Base-by-base conservation (phyloP, 2,888 invertebrate genomes). In the Nemotelus pantherinus region DNA sequence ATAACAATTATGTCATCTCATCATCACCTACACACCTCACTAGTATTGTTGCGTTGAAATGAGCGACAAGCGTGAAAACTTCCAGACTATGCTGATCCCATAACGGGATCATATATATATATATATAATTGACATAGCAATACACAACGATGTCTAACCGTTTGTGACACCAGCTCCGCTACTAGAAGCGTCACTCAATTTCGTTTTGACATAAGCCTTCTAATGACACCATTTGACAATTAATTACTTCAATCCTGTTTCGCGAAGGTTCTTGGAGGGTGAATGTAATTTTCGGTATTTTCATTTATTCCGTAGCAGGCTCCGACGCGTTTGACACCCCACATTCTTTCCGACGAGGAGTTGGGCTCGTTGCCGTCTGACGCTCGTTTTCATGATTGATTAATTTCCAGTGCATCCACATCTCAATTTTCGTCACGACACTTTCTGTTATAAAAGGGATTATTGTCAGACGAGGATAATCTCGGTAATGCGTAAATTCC, bases 361-460 rank as follows among this genome's bases (percentile, higher is more conserved):
- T 25, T 25, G 25, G 25, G 25, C 25, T 25, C 25, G 25, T 25
- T 25, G 25, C 25, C 25, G 53, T 41, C 39, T 55, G 50, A 39
- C 70, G n/a, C 43, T 41, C 55, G 25, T 70, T 53, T 53, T 50
- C 70, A 74, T 74, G 74, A 74, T 74, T 74, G 74, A 74, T 74
- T 74, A 74, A 74, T 50, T 74, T 74, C 50, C 63, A 47, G 57
- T 60, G 60, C 43, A 74, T 74, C 63, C 60, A 74, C 47, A 41
- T 74, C 60, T 74, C 48, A 5, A 48, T 60, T 74, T 74, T 74
- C 48, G 47, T 7, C 58, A 47, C 72, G 10, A 53, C 70, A 55
- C 43, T 39, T 9, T n/a, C n/a, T 55, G 43, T 55, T 70, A 70
- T 55, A 50, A 10, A 39, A 39, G 25, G 74, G 74, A 74, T 74